Base-by-base conservation (phyloP, 1,140 invertebrate species). In the Heliconius hewitsoni region DNA sequence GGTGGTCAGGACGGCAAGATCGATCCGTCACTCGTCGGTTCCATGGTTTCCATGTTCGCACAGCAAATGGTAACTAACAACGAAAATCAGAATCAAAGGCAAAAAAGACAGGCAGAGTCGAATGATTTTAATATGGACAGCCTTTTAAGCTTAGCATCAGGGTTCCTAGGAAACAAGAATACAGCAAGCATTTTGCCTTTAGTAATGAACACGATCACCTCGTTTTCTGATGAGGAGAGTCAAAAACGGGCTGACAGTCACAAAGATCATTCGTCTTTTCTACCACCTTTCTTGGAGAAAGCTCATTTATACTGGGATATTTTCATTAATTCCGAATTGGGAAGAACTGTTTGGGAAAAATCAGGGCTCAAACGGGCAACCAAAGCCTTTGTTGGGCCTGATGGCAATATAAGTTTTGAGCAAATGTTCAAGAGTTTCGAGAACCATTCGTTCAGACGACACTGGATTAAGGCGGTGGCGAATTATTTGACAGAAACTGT, bases 251-350 rank as follows among this genome's bases (percentile, higher is more conserved):
- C 95, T 52, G 95, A 96, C 57, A 95, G 96, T 37, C 97, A 97
- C 81, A 95, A 96, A n/a, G 96, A 95, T n/a, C 97, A 97, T 77
- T 95, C 96, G 0, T 96, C 96, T 91, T 96, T 96, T 81, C 90
- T 97, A 79, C 97, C 97, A 1, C 97, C 97, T 0, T 95, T 97
- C 84, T 84, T 98, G 55, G 97, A 97, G 84, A 97, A 96, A 76
- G 83, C 96, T 1, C 97, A 97, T 85, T 90, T 97, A 1, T 96
- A 97, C 84, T 97, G 97, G 96, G 97, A 97, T 80, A 96, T 97
- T 71, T 97, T 98, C 86, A 96, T 96, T 8, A 96, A 96, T 87
- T 97, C 97, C 0, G 97, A 98, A 82, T 91, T 97, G 0, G 97
- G 97, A 1, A 96, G 96, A 83, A 96, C 96, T 0, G 85, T 97